These are phyloP conservation scores for Menidia menidia DNA, from an alignment of 2,797 vertebrate species.

Conservation along the genomic window DNA sequence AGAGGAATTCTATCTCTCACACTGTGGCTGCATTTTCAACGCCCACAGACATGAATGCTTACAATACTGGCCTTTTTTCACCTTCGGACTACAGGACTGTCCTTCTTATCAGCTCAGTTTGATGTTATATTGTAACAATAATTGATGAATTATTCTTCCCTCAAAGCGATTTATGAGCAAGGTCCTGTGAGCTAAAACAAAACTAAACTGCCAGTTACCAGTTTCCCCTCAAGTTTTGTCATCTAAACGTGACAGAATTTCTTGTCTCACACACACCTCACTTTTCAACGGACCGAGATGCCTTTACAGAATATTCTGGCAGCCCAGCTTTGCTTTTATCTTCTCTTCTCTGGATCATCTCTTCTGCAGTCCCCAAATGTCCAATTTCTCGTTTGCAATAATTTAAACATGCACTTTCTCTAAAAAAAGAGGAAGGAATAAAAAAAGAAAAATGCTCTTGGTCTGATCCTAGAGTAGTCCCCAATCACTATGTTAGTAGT, in stretches of 20 bases:
- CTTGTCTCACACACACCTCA: constrained; percentile 3
- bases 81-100: constrained; percentile 8
- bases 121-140: background rate
- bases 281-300: background rate
- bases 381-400: background rate
- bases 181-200: background rate
- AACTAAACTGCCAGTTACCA: no score
- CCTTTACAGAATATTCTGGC: background rate
- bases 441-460: background rate
- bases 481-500: background rate
- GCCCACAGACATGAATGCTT: constrained; percentile 43
- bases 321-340: background rate
- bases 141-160: background rate
- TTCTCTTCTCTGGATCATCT: background rate
- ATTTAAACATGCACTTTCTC: background rate
- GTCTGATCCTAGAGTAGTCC: background rate
- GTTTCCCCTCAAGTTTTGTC: constrained; percentile 4
- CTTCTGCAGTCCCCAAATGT: background rate
- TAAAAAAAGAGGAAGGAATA: background rate
- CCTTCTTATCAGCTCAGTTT: constrained; percentile 13
- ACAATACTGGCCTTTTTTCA: constrained; percentile 18
- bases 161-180: background rate
- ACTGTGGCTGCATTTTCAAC: constrained; percentile 60
- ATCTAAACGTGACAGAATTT: background rate
- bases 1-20: constrained; percentile 78